These are phyloP conservation scores for Chalcosyrphus nemorum DNA, from an alignment of 2,888 invertebrate species.

Conservation along the genomic window DNA sequence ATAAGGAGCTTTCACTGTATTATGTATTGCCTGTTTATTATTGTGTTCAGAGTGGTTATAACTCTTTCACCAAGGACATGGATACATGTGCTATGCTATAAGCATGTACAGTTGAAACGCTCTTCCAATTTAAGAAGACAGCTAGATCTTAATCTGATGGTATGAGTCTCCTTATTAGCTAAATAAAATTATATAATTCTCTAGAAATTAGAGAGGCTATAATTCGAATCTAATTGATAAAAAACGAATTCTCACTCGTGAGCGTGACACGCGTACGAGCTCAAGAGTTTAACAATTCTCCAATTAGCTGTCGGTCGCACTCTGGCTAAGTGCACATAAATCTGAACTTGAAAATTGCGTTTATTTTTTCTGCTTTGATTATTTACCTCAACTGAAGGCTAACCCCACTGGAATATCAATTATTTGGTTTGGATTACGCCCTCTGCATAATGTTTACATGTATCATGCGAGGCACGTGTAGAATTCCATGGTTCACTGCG, in stretches of 20 bases:
- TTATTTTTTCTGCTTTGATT: constrained; percentile 1
- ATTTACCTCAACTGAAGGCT: not conserved
- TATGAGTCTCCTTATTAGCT: too few relatives aligned
- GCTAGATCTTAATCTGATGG: too few relatives aligned
- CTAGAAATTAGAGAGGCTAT: not conserved
- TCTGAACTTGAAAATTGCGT: constrained; percentile 34
- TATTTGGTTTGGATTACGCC: not conserved
- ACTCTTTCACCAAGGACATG: too few relatives aligned
- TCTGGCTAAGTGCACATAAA: not conserved
- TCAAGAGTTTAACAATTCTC: not conserved
- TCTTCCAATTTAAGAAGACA: not conserved
- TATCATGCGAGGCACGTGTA: constrained; percentile 38
- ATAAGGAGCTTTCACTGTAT: too few relatives aligned
- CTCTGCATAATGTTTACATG: not conserved
- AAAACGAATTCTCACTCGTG: not conserved
- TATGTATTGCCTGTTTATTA: too few relatives aligned
- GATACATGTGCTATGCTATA: too few relatives aligned
- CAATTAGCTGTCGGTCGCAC: not conserved
- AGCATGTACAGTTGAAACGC: too few relatives aligned
- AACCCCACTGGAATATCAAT: constrained; percentile 9
- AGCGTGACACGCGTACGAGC: not conserved
- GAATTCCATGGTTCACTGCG: not conserved
- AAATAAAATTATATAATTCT: not conserved
- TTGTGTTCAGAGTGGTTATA: too few relatives aligned
- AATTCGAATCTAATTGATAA: constrained; percentile 1